Evolutionary conservation across 2,797 vertebrate genomes (phyloP), one percentile per base, ranked within the genome.

Genomic region (Chromobotia macracanthus): DNA sequence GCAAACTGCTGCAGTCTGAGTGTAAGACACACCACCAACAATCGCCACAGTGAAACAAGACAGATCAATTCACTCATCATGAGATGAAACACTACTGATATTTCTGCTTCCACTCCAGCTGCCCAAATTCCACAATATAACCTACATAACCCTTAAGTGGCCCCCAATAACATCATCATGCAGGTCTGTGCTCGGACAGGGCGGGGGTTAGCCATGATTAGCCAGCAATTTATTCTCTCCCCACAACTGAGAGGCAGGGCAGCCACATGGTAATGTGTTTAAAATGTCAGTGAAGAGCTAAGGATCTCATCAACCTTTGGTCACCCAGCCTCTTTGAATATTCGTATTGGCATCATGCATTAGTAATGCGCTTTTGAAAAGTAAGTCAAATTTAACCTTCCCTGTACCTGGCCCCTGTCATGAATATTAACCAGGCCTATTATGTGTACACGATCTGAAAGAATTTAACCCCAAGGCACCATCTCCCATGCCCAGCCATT

Each of bases 301-400:
- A 88, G 88, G 88, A 90, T 92, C 92, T 94, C 94, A 94, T 94
- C 94, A 94, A 95, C 94, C 93, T 93, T 91, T 92, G 90, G 90
- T 92, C 93, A 90, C 91, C 90, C 91, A 72, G 84, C 88, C 88
- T 89, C 93, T 95, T 94, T 94, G 92, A 94, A 95, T 95, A 94
- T 94, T 94, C 93, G 93, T 94, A 95, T 93, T 92, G 91, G 87
- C 91, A 69, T 92, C 93, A 95, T 95, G 94, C 93, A 90, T 94
- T 93, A 95, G 84, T 94, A 91, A 95, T 94, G 92, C 91, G 89
- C 92, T 92, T 92, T 93, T 93, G 85, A 85, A 93, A 94, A 94
- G 92, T 93, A 92, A 94, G 93, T 93, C 86, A 94, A 94, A 93
- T 94, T 94, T 95, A 94, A 94, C 94, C 94, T 95, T 94, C 92